Base-by-base conservation (phyloP, 2,113 vertebrate species). In the Hirundichthys speculiger region DNA sequence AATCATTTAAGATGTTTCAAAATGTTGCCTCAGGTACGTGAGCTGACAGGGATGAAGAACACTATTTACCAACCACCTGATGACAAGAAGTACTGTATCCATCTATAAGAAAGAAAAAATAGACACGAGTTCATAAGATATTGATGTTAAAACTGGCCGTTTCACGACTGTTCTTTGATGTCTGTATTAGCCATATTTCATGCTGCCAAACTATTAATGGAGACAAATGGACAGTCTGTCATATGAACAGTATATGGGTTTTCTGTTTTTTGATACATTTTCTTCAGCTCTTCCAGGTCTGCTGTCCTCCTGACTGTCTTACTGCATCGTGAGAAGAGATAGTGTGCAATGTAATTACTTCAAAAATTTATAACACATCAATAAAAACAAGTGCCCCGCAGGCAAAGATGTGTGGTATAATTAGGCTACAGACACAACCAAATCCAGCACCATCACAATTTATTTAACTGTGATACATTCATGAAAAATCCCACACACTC, bases 381-480 rank as follows among this genome's bases (percentile, higher is more conserved):
- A 38, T 47, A 41, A 42, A 3, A 63, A 19, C 21, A 57, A 48
- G 53, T 10, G n/a, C 19, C 56, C 16, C 0, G 13, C n/a, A 21
- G 21, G 6, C 16, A 49, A 24, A 13, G 10, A 71, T n/a, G 13
- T 40, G 43, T 7, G 16, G 51, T 22, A 14, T 30, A 20, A 8
- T 11, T 10, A 46, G 39, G 45, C 20, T 39, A 20, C n/a, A 65
- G 47, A 15, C 6, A 5, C 22, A 14, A 49, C 13, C 15, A 13
- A 34, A 50, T 70, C 22, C 18, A 42, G 15, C 46, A 56, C 15
- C 42, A 42, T 68, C 47, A 66, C 61, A 81, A 64, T 34, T 30
- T 13, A 57, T 85, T 82, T 84, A 83, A 82, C 80, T 80, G 80
- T 79, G 74, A 77, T 82, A 64, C 46, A 59, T 75, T 73, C 21